phyloP scores from a whole-genome alignment of 2,888 invertebrate species.

The Brachyptera risi region DNA sequence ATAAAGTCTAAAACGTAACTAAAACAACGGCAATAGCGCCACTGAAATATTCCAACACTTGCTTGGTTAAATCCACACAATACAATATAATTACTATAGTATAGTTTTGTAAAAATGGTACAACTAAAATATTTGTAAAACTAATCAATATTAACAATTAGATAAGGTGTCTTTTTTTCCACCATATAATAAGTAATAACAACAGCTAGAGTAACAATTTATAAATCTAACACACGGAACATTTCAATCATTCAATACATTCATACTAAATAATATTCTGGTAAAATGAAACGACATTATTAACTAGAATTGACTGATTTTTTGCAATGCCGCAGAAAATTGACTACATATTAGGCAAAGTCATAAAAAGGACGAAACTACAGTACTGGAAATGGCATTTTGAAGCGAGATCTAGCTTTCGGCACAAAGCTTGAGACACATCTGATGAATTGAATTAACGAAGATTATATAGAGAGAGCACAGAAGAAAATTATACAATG shows the following conservation, averaged over 20 bases:
- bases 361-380: not conserved
- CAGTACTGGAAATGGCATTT: not conserved
- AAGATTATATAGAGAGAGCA: slow-evolving; percentile 4
- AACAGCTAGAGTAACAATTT: slow-evolving; percentile 28
- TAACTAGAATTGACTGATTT: not conserved
- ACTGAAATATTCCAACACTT: slow-evolving; percentile 25
- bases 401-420: not conserved
- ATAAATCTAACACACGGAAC: not conserved
- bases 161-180: slow-evolving; percentile 28
- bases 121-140: slow-evolving; percentile 26
- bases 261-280: slow-evolving; percentile 14
- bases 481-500: not conserved
- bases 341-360: no score
- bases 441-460: no score
- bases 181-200: slow-evolving; percentile 3
- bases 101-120: slow-evolving; percentile 30
- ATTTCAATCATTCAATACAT: slow-evolving; percentile 5
- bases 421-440: no score
- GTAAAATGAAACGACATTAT: not conserved
- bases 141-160: slow-evolving; percentile 28
- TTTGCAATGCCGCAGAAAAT: not conserved
- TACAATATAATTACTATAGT: slow-evolving; percentile 22
- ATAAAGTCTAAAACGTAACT: slow-evolving; percentile 16
- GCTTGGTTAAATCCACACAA: slow-evolving; percentile 26
- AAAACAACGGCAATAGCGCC: slow-evolving; percentile 26